Evolutionary conservation across 2,797 vertebrate genomes (phyloP).

Genomic region (Tokudaia tokunoshimensis): DNA sequence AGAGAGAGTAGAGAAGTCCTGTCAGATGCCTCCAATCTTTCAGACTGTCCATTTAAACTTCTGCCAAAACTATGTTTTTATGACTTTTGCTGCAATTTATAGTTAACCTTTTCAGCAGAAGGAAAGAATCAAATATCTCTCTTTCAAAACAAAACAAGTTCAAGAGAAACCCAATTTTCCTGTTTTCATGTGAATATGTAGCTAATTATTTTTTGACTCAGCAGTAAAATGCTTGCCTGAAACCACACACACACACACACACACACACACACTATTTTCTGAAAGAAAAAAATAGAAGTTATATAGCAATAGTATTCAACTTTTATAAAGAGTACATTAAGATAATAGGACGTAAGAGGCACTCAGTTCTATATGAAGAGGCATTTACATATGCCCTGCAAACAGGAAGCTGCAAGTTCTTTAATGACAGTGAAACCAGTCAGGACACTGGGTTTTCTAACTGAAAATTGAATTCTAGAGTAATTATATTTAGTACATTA

Average conservation of each 20-base stretch:
- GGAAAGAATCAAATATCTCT: conserved; percentile 31
- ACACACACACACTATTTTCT: neutral
- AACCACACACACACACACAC: neutral
- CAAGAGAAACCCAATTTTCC: conserved; percentile 54
- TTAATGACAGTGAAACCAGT: neutral
- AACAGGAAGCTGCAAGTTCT: neutral
- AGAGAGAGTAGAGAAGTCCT: neutral
- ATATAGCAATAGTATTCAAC: conserved; percentile 8
- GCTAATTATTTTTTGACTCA: conserved; percentile 57
- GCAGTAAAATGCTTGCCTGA: neutral
- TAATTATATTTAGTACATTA: conserved; percentile 52
- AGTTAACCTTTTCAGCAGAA: conserved; percentile 67
- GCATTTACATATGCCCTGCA: neutral
- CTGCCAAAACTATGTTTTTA: conserved; percentile 57
- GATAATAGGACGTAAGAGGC: neutral
- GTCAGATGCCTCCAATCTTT: conserved; percentile 22
- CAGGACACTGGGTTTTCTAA: neutral
- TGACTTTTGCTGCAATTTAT: conserved; percentile 53
- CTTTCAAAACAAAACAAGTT: conserved; percentile 7
- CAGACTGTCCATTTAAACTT: conserved; percentile 18
- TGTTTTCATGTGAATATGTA: neutral
- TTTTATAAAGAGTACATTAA: conserved; percentile 21
- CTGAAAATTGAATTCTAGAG: conserved; percentile 20
- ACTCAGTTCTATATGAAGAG: neutral
- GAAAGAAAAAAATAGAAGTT: conserved; percentile 48